Evolutionary conservation across 30 jellyfish, hydroid and myxozoan genomes (phyloP).

Genomic region (Aurelia sp.): DNA sequence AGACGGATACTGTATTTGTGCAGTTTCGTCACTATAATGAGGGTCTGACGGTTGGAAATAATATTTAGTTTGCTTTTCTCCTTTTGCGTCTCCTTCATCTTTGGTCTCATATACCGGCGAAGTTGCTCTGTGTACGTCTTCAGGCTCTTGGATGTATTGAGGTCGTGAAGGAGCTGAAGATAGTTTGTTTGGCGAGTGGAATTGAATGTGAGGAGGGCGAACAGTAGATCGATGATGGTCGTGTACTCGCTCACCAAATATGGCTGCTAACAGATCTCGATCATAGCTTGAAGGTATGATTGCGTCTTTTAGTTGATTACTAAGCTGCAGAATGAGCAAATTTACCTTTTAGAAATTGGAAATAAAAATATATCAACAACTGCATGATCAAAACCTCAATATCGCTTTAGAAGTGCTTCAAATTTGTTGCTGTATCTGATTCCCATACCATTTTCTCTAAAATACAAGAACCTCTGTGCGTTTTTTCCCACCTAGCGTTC

Average conservation of each 20-base stretch:
- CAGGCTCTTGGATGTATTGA: neutral
- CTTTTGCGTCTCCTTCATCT: neutral
- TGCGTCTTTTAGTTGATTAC: neutral
- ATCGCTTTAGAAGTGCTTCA: no score
- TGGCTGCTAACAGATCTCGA: slow-evolving; percentile 43
- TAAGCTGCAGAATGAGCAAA: neutral
- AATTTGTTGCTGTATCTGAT: no score
- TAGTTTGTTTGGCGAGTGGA: slow-evolving; percentile 47
- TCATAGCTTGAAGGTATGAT: slow-evolving; percentile 15
- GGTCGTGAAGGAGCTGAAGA: neutral
- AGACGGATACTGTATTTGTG: slow-evolving; percentile 18
- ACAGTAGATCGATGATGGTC: slow-evolving; percentile 52
- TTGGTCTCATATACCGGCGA: neutral
- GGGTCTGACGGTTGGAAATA: slow-evolving; percentile 54
- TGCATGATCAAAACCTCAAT: no score
- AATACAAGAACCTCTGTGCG: no score
- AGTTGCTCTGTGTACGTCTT: neutral
- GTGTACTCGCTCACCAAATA: slow-evolving; percentile 11
- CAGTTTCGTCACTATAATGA: neutral
- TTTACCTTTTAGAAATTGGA: no score
- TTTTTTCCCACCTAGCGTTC: no score
- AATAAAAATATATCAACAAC: no score
- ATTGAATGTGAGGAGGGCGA: slow-evolving; percentile 73
- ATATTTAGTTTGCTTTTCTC: slow-evolving; percentile 19
- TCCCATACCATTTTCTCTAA: no score